Conservation (phyloP, 2,113 vertebrate species). For the Oophaga pumilio region DNA sequence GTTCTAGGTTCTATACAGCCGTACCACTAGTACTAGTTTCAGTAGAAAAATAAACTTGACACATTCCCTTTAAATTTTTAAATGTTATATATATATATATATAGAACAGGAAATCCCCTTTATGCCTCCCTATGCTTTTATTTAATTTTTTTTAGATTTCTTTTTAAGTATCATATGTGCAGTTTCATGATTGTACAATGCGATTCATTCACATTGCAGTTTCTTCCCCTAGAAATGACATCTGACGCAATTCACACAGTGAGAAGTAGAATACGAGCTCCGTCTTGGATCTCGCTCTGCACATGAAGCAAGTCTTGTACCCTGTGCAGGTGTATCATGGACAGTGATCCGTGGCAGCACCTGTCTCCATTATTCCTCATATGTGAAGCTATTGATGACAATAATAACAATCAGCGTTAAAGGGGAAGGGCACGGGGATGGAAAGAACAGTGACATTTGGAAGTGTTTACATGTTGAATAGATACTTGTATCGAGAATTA, state of each 20-base stretch:
- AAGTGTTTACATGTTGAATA: slow-evolving; percentile 7
- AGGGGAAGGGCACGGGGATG: background rate
- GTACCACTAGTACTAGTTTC: too few relatives aligned
- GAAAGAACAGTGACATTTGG: background rate
- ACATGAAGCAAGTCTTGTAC: background rate
- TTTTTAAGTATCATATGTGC: background rate
- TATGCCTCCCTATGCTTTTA: too few relatives aligned
- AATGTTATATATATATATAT: too few relatives aligned
- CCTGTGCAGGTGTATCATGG: background rate
- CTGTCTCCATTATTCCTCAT: slow-evolving; percentile 22
- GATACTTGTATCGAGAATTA: background rate
- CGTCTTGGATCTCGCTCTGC: background rate
- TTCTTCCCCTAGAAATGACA: background rate
- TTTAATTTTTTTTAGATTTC: too few relatives aligned
- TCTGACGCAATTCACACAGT: background rate
- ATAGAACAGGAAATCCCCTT: too few relatives aligned
- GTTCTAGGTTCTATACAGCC: too few relatives aligned
- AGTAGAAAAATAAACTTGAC: too few relatives aligned
- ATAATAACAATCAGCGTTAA: background rate
- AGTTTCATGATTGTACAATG: background rate
- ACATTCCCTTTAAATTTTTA: too few relatives aligned
- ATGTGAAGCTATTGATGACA: slow-evolving; percentile 15
- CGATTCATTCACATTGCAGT: background rate
- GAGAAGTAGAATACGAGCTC: background rate
- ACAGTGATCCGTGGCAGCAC: slow-evolving; percentile 33